These are phyloP conservation scores for Distichodus sexfasciatus DNA, from an alignment of 2,797 vertebrate genomes.

Conservation along the genomic window DNA sequence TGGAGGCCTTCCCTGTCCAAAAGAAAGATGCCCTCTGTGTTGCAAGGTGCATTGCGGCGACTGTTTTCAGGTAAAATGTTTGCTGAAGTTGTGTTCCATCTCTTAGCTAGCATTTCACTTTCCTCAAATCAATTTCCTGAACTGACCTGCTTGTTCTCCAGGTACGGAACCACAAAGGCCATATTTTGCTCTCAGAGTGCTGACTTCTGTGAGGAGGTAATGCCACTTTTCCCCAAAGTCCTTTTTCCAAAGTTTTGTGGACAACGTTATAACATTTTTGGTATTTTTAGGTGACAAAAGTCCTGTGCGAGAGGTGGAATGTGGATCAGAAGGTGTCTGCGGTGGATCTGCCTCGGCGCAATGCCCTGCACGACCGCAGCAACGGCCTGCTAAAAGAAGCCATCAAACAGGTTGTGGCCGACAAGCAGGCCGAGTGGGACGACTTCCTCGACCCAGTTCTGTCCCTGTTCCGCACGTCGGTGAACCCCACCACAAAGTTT, in stretches of 20 bases:
- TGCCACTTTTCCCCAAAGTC: constrained; percentile 28
- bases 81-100: no score
- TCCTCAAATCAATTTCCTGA: not conserved
- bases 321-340: constrained; percentile 77
- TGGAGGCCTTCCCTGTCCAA: constrained; percentile 81
- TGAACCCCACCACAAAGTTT: constrained; percentile 81
- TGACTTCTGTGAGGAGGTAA: constrained; percentile 86
- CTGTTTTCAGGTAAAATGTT: constrained; percentile 80
- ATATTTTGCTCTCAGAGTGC: constrained; percentile 75
- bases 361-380: constrained; percentile 69
- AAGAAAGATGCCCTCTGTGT: constrained; percentile 77
- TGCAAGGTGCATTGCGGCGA: constrained; percentile 78
- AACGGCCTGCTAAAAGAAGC: constrained; percentile 73
- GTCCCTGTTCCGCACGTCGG: constrained; percentile 79
- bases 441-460: constrained; percentile 80
- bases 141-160: constrained; percentile 43
- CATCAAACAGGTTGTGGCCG: constrained; percentile 72
- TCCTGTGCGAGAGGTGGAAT: constrained; percentile 78
- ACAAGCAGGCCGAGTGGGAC: constrained; percentile 83
- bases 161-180: constrained; percentile 83
- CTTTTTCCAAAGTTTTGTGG: not conserved
- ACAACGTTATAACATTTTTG: not conserved
- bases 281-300: constrained; percentile 74
- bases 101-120: no score
- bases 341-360: constrained; percentile 65